These are phyloP conservation scores for Bombus waltoni DNA, from an alignment of 1,140 invertebrate genomes.

Conservation along the genomic window DNA sequence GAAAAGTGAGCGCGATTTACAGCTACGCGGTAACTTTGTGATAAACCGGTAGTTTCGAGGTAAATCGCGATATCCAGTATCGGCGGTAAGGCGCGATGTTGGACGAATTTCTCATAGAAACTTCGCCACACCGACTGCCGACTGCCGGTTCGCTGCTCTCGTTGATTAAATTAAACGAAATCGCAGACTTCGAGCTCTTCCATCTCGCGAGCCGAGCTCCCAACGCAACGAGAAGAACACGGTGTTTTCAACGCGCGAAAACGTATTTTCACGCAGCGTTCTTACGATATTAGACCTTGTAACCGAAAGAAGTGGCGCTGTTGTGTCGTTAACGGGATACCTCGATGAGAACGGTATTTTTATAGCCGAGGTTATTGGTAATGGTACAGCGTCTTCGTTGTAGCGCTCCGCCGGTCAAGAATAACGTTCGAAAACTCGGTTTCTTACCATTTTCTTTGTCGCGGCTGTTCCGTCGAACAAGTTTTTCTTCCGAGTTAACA, in stretches of 20 bases:
- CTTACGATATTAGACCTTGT: conserved; percentile 3
- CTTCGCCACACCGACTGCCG: not conserved
- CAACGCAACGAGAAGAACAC: not conserved
- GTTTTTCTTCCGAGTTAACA: conserved; percentile 27
- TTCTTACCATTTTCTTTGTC: conserved; percentile 30
- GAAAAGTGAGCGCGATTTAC: not conserved
- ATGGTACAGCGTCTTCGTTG: conserved; percentile 9
- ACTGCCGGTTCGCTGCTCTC: not conserved
- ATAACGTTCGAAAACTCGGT: conserved; percentile 24
- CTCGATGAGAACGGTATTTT: conserved; percentile 30
- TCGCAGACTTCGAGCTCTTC: not conserved
- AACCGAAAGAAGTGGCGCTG: conserved; percentile 18
- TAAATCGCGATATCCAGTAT: not conserved
- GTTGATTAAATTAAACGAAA: not conserved
- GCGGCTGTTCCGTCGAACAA: not conserved
- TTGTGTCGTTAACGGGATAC: conserved; percentile 35
- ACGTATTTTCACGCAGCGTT: not conserved
- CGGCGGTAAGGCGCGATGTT: not conserved
- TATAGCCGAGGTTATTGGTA: not conserved
- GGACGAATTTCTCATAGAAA: not conserved
- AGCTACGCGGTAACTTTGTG: not conserved
- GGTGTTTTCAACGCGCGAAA: not conserved
- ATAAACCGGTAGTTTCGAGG: not conserved
- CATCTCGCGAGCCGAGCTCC: not conserved
- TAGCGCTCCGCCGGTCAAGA: too few relatives aligned